These are phyloP conservation scores for Euplagia quadripunctaria DNA, from an alignment of 2,888 invertebrate species.

Conservation along the genomic window DNA sequence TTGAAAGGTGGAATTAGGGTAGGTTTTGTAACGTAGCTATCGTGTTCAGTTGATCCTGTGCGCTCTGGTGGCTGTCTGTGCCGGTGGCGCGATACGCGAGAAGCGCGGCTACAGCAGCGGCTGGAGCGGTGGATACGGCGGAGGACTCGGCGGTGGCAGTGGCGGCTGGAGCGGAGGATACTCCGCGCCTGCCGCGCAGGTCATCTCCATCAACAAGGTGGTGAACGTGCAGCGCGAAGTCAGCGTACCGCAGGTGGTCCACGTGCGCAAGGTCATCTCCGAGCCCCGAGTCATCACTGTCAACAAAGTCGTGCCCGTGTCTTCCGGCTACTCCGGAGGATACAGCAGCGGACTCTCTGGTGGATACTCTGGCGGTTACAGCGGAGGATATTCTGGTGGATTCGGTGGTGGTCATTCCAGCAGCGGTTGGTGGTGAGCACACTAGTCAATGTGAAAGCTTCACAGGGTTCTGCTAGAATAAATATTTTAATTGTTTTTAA, in stretches of 20 bases:
- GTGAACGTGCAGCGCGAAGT: conserved; percentile 63
- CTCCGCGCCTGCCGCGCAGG: conserved; percentile 52
- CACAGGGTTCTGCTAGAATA: no score
- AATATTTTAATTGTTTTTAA: no score
- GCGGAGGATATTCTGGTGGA: conserved; percentile 22
- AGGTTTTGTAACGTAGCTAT: background rate
- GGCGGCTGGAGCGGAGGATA: conserved; percentile 32
- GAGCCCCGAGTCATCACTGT: conserved; percentile 68
- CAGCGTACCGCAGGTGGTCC: conserved; percentile 59
- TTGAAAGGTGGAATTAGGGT: background rate
- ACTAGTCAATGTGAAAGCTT: background rate
- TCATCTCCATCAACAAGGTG: conserved; percentile 59
- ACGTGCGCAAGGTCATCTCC: conserved; percentile 66
- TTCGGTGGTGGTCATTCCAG: conserved; percentile 6
- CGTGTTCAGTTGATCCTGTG: conserved; percentile 15
- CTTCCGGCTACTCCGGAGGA: conserved; percentile 35
- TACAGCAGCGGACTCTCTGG: conserved; percentile 24
- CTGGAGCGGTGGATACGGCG: conserved; percentile 10
- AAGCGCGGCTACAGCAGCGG: conserved; percentile 46
- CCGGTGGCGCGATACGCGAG: conserved; percentile 41
- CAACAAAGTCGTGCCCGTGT: conserved; percentile 58
- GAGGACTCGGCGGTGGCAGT: conserved; percentile 19
- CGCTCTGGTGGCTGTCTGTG: conserved; percentile 24
- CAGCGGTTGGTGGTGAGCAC: conserved; percentile 25
- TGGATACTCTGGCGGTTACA: conserved; percentile 41